These are phyloP conservation scores for Lepidocolaptes lacrymiger DNA, from an alignment of 2,797 vertebrate genomes.

Conservation along the genomic window DNA sequence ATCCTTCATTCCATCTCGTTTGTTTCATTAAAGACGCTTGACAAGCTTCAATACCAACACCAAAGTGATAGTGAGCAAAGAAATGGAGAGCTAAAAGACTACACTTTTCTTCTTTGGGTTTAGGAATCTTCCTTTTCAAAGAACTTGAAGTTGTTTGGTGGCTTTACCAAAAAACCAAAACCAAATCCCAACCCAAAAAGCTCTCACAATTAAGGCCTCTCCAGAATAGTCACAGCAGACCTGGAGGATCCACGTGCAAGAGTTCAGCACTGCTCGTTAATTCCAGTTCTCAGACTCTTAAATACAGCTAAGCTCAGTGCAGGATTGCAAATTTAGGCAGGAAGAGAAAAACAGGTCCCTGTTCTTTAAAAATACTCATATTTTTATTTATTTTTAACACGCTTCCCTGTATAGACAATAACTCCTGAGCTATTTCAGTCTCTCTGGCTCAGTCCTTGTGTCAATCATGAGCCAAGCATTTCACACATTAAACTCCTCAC, in stretches of 20 bases:
- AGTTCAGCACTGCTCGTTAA: slow-evolving; percentile 22
- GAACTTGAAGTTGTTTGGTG: background rate
- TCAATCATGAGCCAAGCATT: slow-evolving; percentile 23
- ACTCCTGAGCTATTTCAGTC: background rate
- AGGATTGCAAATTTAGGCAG: background rate
- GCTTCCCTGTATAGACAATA: background rate
- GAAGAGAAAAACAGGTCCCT: background rate
- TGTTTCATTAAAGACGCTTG: slow-evolving; percentile 14
- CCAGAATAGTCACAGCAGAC: background rate
- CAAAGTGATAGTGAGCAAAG: slow-evolving; percentile 11
- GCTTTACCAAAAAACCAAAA: background rate
- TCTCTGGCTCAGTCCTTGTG: background rate
- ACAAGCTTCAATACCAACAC: slow-evolving; percentile 8
- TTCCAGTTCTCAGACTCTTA: background rate
- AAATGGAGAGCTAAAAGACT: background rate
- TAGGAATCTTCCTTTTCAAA: background rate
- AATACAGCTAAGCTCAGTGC: background rate
- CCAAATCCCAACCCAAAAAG: background rate
- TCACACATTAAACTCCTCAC: slow-evolving; percentile 4
- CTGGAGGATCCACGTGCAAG: background rate
- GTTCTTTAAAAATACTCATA: background rate
- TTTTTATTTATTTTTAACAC: slow-evolving; percentile 53
- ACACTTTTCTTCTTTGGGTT: background rate
- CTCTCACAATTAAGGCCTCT: background rate
- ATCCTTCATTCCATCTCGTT: background rate